A percentile compares a stretch with the other conserved stretches of the same genome.
Evolutionary conservation across 2,797 vertebrate genomes (phyloP).

Genomic region (Sebastes flavidus): DNA sequence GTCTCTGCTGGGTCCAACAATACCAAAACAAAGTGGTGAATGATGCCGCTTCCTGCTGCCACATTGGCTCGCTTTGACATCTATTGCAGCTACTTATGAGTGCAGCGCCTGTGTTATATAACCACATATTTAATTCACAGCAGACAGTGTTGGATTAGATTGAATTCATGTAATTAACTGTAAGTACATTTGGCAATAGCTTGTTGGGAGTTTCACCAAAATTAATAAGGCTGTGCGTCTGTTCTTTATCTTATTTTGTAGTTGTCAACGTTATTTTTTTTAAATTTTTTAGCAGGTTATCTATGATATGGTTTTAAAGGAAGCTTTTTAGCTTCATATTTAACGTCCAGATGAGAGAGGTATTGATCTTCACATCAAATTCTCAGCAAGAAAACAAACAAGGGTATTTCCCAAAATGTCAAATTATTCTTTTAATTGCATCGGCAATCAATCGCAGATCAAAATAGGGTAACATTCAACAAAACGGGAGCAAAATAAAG

Average conservation of each 20-base stretch:
- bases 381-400: no score
- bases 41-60: conserved; percentile 58
- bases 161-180: conserved; percentile 11
- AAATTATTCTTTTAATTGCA: no score
- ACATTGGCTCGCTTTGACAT: conserved; percentile 34
- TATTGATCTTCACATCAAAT: no score
- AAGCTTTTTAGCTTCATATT: neutral
- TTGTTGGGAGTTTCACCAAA: neutral
- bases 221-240: neutral
- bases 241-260: neutral
- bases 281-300: neutral
- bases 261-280: neutral
- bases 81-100: conserved; percentile 20
- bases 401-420: no score
- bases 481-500: neutral
- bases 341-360: no score
- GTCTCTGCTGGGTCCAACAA: conserved; percentile 62
- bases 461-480: neutral
- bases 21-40: conserved; percentile 62
- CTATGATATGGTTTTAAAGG: neutral
- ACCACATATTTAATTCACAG: conserved; percentile 13
- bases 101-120: conserved; percentile 13
- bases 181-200: neutral
- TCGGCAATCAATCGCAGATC: neutral
- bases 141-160: neutral